phyloP scores from a whole-genome alignment of 53 echinoderm and acorn worm genomes.

The Holothuria scabra region DNA sequence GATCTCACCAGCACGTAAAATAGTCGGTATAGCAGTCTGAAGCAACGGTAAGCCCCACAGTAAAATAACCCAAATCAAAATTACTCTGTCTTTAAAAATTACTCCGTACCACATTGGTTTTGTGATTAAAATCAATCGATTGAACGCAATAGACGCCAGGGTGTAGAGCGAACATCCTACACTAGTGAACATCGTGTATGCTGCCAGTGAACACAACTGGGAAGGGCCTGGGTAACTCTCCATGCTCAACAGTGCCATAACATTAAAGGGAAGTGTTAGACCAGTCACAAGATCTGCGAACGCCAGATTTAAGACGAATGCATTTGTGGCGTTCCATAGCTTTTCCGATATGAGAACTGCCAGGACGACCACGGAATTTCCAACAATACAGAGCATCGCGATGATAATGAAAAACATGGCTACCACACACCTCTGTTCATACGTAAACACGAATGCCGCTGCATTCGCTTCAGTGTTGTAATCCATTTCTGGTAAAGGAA shows the following conservation, averaged over 20 bases:
- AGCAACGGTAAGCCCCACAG: slow-evolving; percentile 53
- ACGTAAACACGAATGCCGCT: slow-evolving; percentile 21
- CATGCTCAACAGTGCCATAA: slow-evolving; percentile 49
- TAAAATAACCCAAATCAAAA: slow-evolving; percentile 36
- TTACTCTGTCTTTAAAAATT: slow-evolving; percentile 13
- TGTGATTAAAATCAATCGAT: slow-evolving; percentile 55
- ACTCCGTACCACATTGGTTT: slow-evolving; percentile 50
- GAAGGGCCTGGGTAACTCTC: slow-evolving; percentile 30
- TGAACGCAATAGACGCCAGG: slow-evolving; percentile 57
- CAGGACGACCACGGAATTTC: slow-evolving; percentile 68
- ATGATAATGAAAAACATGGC: slow-evolving; percentile 53
- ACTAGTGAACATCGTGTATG: slow-evolving; percentile 49
- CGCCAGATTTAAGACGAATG: slow-evolving; percentile 68
- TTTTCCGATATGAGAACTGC: slow-evolving; percentile 66
- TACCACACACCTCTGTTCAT: slow-evolving; percentile 64
- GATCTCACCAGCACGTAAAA: slow-evolving; percentile 57
- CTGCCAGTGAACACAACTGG: slow-evolving; percentile 45
- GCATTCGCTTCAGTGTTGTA: not conserved
- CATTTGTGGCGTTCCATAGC: slow-evolving; percentile 68
- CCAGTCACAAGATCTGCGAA: slow-evolving; percentile 65
- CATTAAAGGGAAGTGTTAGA: slow-evolving; percentile 51
- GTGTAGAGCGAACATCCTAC: slow-evolving; percentile 60
- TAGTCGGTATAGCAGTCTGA: slow-evolving; percentile 44
- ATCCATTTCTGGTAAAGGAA: slow-evolving; percentile 21
- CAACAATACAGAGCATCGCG: slow-evolving; percentile 47